Conservation (phyloP, 2,888 invertebrate species). For the Agonopterix alstromeriana region DNA sequence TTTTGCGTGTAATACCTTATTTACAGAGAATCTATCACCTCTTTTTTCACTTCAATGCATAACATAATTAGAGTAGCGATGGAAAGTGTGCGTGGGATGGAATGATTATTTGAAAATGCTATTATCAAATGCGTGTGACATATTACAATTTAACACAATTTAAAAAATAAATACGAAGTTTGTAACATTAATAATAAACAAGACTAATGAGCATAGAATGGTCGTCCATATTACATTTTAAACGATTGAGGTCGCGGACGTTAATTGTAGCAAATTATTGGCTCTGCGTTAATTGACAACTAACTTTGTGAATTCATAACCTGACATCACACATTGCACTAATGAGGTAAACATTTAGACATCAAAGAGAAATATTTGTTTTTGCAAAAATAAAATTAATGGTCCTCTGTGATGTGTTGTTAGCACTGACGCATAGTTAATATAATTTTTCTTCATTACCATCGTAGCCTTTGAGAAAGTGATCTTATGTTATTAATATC, state of each 20-base stretch:
- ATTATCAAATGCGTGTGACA: too few species aligned
- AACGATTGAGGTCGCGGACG: neutral
- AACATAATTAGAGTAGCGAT: too few species aligned
- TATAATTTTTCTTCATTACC: neutral
- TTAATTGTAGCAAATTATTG: neutral
- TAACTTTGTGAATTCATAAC: neutral
- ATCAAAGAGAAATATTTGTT: conserved; percentile 9
- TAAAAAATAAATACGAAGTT: too few species aligned
- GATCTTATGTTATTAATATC: conserved; percentile 6
- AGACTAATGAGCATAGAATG: too few species aligned
- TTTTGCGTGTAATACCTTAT: too few species aligned
- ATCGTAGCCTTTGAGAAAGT: conserved; percentile 1
- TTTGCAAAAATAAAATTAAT: conserved; percentile 6
- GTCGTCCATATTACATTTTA: neutral
- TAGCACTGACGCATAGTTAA: too few species aligned
- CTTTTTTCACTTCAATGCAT: too few species aligned
- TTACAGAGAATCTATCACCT: too few species aligned
- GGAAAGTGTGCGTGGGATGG: too few species aligned
- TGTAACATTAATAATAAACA: too few species aligned
- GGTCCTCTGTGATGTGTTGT: neutral
- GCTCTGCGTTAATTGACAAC: neutral
- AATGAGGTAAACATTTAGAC: conserved; percentile 15
- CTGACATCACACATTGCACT: conserved; percentile 1
- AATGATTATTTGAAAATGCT: too few species aligned
- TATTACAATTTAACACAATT: too few species aligned